phyloP scores from a whole-genome alignment of 92 coral and sea anemone genomes.

The Epizoanthus rinbou region DNA sequence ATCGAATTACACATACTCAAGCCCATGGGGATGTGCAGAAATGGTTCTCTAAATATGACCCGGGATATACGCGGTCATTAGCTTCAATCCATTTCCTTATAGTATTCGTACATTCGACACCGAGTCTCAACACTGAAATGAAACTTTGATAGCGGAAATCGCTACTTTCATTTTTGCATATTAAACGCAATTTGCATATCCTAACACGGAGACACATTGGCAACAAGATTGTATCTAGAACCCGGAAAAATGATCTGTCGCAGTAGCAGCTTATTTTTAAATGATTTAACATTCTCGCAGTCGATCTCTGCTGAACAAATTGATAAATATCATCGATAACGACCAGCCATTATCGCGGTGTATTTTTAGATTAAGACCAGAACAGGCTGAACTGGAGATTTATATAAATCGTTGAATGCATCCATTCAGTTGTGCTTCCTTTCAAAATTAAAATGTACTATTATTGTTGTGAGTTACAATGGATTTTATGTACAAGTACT shows the following conservation, averaged over 20 bases:
- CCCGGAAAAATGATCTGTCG: not conserved
- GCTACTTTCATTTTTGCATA: slow-evolving; percentile 3
- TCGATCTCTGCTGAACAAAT: not conserved
- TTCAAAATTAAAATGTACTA: not conserved
- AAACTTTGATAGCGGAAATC: not conserved
- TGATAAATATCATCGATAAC: not conserved
- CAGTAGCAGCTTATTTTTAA: not conserved
- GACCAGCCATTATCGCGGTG: too few species aligned
- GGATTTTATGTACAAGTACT: not conserved
- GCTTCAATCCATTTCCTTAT: not conserved
- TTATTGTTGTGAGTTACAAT: not conserved
- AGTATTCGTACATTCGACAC: not conserved
- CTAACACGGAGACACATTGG: not conserved
- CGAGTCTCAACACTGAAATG: not conserved
- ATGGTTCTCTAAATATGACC: not conserved
- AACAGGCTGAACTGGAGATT: not conserved
- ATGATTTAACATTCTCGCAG: not conserved
- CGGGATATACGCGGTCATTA: too few species aligned
- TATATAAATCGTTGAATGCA: not conserved
- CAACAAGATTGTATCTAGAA: not conserved
- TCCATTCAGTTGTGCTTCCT: not conserved
- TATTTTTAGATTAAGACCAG: too few species aligned
- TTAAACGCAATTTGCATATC: slow-evolving; percentile 1
- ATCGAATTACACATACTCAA: too few species aligned
- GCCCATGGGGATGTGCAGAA: not conserved